These are phyloP conservation scores for Bucco capensis DNA, from an alignment of 2,113 vertebrate genomes.

Conservation along the genomic window DNA sequence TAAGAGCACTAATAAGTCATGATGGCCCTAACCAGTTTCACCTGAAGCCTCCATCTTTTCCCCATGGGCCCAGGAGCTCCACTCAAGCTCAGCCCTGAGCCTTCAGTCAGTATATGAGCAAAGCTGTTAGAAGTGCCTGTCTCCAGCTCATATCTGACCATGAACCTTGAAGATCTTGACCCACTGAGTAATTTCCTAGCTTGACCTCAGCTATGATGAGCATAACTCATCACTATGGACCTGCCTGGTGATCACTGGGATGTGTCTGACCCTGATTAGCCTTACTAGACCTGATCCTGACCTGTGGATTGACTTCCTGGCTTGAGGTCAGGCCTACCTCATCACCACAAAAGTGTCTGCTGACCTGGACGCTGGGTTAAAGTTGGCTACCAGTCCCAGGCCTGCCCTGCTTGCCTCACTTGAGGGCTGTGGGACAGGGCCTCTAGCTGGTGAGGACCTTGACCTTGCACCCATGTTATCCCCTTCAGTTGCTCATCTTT, in stretches of 20 bases:
- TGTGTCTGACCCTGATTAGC: background rate
- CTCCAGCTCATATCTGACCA: background rate
- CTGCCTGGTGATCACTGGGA: background rate
- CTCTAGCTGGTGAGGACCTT: background rate
- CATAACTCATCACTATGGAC: background rate
- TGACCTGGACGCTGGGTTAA: background rate
- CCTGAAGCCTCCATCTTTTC: background rate
- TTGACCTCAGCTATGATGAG: background rate
- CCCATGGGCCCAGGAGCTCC: background rate
- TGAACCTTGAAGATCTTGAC: background rate
- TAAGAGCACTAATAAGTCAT: background rate
- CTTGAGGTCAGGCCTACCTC: background rate
- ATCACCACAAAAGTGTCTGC: background rate
- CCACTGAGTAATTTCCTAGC: background rate
- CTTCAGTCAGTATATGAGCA: background rate
- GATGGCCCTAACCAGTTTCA: background rate
- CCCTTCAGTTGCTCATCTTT: background rate
- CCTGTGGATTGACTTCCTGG: background rate
- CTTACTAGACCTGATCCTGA: background rate
- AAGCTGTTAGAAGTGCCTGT: background rate
- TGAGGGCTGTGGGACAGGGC: background rate
- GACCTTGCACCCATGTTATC: background rate
- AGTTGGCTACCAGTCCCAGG: background rate
- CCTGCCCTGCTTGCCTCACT: background rate
- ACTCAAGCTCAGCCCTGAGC: background rate